Conservation (phyloP, 37 sponge, comb jelly and placozoan genomes). For the Halisarca cf. caerulea region DNA sequence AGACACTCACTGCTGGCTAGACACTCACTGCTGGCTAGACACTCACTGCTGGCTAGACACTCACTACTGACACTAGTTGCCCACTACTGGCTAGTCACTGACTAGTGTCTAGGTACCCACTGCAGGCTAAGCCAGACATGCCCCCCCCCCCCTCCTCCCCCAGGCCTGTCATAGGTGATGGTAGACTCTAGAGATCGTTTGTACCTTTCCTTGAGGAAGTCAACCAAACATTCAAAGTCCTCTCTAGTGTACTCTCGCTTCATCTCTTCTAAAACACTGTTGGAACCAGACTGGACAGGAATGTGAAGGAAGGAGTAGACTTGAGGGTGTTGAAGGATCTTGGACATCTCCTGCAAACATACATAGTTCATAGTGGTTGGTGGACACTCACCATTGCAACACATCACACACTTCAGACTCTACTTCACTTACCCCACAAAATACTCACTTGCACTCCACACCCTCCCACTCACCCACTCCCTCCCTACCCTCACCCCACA, state of each 20-base stretch:
- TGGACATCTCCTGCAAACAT: constrained; percentile 82
- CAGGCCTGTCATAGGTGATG: too few relatives aligned
- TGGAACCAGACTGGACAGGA: constrained; percentile 95
- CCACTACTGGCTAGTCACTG: too few relatives aligned
- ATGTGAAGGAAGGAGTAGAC: constrained; percentile 97
- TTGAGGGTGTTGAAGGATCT: constrained; percentile 79
- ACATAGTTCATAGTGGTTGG: not conserved
- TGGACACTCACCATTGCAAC: not conserved
- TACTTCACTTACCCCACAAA: not conserved
- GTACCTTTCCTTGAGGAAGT: constrained; percentile 76
- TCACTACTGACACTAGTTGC: too few relatives aligned
- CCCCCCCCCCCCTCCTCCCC: too few relatives aligned
- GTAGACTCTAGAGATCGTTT: not conserved
- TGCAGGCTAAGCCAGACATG: too few relatives aligned
- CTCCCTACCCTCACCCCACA: not conserved
- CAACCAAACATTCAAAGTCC: constrained; percentile 82
- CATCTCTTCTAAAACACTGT: constrained; percentile 90
- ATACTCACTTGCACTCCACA: not conserved
- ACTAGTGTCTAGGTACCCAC: too few relatives aligned
- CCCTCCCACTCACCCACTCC: not conserved
- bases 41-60: too few relatives aligned
- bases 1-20: too few relatives aligned
- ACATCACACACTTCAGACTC: not conserved
- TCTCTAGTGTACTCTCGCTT: constrained; percentile 87
- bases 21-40: too few relatives aligned